phyloP scores from a whole-genome alignment of 2,888 invertebrate species.

The Choristoneura rosaceana region DNA sequence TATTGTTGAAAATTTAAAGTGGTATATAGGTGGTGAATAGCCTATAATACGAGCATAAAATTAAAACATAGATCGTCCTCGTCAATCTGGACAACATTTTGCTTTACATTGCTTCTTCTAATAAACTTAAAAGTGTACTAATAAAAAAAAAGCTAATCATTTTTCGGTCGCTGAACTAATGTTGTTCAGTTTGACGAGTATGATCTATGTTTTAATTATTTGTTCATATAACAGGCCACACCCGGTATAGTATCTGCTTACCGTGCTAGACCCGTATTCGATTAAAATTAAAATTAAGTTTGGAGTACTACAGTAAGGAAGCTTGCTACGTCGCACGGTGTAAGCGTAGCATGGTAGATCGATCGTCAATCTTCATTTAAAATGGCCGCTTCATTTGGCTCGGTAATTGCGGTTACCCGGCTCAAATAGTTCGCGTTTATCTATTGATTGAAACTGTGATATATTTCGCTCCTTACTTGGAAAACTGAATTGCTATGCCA shows the following conservation, averaged over 20 bases:
- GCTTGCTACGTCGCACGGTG: neutral
- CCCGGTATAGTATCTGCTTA: neutral
- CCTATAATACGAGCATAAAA: no score
- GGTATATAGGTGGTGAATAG: no score
- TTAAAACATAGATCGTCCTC: no score
- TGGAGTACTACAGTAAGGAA: neutral
- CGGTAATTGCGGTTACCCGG: constrained; percentile 48
- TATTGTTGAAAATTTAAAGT: no score
- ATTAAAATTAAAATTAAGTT: neutral
- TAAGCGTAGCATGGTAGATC: constrained; percentile 2
- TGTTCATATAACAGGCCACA: no score
- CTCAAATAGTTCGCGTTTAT: constrained; percentile 41
- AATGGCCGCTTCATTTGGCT: constrained; percentile 53
- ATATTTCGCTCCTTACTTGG: constrained; percentile 31
- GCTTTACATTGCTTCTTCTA: no score
- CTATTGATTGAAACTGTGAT: constrained; percentile 38
- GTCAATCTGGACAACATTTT: no score
- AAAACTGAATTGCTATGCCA: constrained; percentile 25
- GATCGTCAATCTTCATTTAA: constrained; percentile 56
- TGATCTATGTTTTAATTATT: no score
- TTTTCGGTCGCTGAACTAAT: no score
- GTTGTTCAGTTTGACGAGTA: no score
- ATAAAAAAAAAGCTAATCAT: no score
- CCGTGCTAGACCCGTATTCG: neutral
- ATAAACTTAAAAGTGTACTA: no score